Base-by-base conservation (phyloP, 2,888 invertebrate genomes). In the Lagria hirta region DNA sequence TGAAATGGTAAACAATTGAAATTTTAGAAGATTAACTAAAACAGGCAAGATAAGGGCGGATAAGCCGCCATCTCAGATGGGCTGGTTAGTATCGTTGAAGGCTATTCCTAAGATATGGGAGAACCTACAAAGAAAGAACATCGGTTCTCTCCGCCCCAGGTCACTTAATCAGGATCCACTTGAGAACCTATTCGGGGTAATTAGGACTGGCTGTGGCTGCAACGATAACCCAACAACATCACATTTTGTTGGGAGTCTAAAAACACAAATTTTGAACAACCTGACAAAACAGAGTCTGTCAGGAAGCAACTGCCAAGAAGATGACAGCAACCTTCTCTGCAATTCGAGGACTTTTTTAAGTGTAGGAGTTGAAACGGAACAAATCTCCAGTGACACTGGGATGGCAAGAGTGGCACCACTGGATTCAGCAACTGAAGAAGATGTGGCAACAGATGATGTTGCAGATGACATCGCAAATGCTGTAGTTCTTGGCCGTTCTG, bases 111-210 rank as follows among this genome's bases (percentile, higher is more conserved):
- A 7, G 11, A 43, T 51, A 7, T 49, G 51, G 43, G 13, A n/a
- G 3, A 33, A 34, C 16, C 12, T 34, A n/a, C 14, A 35, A 13
- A 4, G 1, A 4, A 41, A 36, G 18, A 30, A 34, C 11, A n/a
- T 49, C 3, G 12, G 15, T 6, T 41, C 17, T 18, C 20, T 46
- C 7, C 23, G 38, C 4, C 35, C 42, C 8, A 40, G 54, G 7
- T 35, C 42, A 6, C 20, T 50, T n/a, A 54, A 54, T 38, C 53
- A 55, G 28, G 53, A 55, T 40, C 3, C 40, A 2, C 30, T 53
- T 6, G 55, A 53, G 29, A 53, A 55, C 28, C 30, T 55, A 13
- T 53, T 52, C 26, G 49, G 48, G 2, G 20, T 12, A 13, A 27
- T 55, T 22, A 43, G 52, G 26, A 30, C 21, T 23, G 44, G 51